Evolutionary conservation across 2,888 invertebrate genomes (phyloP), one percentile per base, ranked within the genome.

Genomic region (Lysandra coridon): DNA sequence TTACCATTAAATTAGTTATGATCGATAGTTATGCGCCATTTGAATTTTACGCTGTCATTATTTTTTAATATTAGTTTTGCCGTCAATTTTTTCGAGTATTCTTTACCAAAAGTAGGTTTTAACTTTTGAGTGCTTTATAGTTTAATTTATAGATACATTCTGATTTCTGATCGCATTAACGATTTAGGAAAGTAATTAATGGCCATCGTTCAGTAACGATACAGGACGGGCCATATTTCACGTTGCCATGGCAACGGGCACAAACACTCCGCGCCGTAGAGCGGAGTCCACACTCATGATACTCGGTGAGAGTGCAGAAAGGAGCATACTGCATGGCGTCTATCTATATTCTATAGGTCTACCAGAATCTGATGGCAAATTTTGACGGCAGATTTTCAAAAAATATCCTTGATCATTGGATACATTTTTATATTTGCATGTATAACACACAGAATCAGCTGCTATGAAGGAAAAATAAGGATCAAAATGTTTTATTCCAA

Each of bases 151-250:
- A 23, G 23, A 49, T 44, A 33, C 23, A 75, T 76, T 53, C 4
- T n/a, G n/a, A n/a, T n/a, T n/a, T n/a, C n/a, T n/a, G n/a, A 76
- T 30, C 6, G 23, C 30, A 49, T 75, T 14, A 75, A 75, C 75
- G 53, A 57, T 76, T 76, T 53, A 53, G 49, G 30, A 30, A 53
- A 57, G 81, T 88, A 91, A 91, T 91, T 87, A 91, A 91, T 89
- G 88, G 90, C 86, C 89, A 91, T 91, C 90, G 90, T 90, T 90
- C 85, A 87, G 87, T 91, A 90, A 87, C 87, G 88, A 86, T 86
- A 87, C 78, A 89, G 91, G 91, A 91, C 92, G 87, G 88, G 85
- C 89, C 88, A 93, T 93, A 93, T 90, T 92, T 92, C 91, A 93
- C 90, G 93, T 93, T 86, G 87, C 88, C 87, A 89, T 91, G 88